phyloP scores from a whole-genome alignment of 2,113 vertebrate species.

The Hepsetus odoe region DNA sequence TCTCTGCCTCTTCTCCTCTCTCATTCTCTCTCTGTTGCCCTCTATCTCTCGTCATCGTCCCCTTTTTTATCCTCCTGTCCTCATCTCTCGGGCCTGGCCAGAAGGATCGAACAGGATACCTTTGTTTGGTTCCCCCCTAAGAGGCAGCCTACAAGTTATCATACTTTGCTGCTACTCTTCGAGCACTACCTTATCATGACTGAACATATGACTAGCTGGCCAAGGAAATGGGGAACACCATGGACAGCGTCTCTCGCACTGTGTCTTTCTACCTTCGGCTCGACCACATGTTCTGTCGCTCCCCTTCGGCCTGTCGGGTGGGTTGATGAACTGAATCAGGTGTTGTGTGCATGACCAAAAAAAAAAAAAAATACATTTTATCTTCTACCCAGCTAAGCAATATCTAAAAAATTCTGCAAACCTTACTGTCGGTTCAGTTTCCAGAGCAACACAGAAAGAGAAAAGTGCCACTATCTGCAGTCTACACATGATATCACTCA shows the following conservation, averaged over 20 bases:
- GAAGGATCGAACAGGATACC: slow-evolving; percentile 6
- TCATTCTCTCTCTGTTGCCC: slow-evolving; percentile 13
- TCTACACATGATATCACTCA: background rate
- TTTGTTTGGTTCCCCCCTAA: background rate
- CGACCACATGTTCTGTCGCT: background rate
- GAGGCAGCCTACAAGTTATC: background rate
- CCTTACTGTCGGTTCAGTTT: slow-evolving; percentile 7
- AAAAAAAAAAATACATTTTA: background rate
- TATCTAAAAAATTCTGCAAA: slow-evolving; percentile 45
- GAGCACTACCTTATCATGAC: background rate
- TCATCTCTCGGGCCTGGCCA: background rate
- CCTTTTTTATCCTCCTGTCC: slow-evolving; percentile 2
- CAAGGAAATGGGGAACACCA: background rate
- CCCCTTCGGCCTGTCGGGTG: background rate
- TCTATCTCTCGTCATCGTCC: slow-evolving; percentile 4
- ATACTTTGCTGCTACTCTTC: slow-evolving; percentile 1
- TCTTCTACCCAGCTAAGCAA: slow-evolving; percentile 47
- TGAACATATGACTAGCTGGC: background rate
- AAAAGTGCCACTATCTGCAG: background rate
- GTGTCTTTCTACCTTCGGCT: background rate
- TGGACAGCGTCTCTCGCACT: background rate
- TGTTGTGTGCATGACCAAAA: slow-evolving; percentile 44
- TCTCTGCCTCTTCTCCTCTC: slow-evolving; percentile 60
- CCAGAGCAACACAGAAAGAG: background rate
- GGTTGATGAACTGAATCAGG: slow-evolving; percentile 12